phyloP scores from a whole-genome alignment of 2,797 vertebrate species.

The Mus spretus region DNA sequence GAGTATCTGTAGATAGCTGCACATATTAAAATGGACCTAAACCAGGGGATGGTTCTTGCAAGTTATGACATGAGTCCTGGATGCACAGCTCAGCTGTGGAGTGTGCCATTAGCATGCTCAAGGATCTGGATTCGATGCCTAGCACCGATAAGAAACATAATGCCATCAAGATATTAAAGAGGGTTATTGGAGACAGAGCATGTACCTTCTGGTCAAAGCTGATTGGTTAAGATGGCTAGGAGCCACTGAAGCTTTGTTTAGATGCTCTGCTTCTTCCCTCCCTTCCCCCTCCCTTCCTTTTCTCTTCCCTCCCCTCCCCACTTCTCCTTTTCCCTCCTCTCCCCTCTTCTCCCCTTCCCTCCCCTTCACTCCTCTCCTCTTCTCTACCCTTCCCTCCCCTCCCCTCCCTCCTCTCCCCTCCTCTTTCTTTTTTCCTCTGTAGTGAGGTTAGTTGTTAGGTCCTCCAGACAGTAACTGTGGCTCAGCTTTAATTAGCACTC shows the following conservation, averaged over 20 bases:
- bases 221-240: conserved; percentile 17
- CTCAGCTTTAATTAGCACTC: not conserved
- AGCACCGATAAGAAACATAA: not conserved
- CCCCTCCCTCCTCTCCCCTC: not conserved
- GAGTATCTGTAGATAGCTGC: not conserved
- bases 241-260: not conserved
- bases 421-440: not conserved
- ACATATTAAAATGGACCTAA: not conserved
- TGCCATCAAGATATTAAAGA: not conserved
- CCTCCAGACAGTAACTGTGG: conserved; percentile 47
- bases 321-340: fast-evolving
- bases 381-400: too few relatives aligned
- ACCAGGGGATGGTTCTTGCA: not conserved
- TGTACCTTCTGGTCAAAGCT: conserved; percentile 30
- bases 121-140: not conserved
- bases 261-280: not conserved
- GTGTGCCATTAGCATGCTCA: not conserved
- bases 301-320: too few relatives aligned
- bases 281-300: fast-evolving
- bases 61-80: not conserved
- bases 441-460: conserved; percentile 30
- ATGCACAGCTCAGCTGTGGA: not conserved
- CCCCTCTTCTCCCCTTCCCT: fast-evolving
- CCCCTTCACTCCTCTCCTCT: too few relatives aligned
- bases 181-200: conserved; percentile 15